Evolutionary conservation across 2,888 invertebrate genomes (phyloP), one percentile per base, ranked within the genome.

Genomic region (Drosophila leonis): DNA sequence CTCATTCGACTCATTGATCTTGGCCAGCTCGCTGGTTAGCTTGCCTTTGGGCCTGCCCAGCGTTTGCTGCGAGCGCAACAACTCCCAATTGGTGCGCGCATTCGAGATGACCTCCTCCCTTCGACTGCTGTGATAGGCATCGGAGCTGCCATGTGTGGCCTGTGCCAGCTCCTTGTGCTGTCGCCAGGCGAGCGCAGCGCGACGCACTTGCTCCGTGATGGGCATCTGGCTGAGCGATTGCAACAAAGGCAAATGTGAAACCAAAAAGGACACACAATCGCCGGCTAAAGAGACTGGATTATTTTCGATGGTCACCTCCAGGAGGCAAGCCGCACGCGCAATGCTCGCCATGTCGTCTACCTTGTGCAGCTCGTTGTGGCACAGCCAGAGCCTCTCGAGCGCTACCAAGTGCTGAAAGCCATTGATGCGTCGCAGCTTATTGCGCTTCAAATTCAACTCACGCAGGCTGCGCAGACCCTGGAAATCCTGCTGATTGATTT

Each of bases 391-490:
- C 3, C 93, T 88, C 96, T 92, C 97, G 95, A 90, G 97, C 92
- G 93, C 96, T 95, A 24, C 95, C 95, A 72, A 96, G 95, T 96
- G 95, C 77, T 96, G 96, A 90, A 98, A 97, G 27, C 98, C 98
- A 71, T 95, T 94, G 75, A 98, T 94, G 76, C 96, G 96, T 80
- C 95, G 95, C 57, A 98, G 94, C 76, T 96, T 95, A 93, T 98
- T 98, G 61, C 98, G 94, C 87, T 98, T 95, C 42, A 98, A 94
- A 93, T 98, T 98, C 57, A 98, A 93, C 91, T 98, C 98, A 76
- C 96, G 96, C 42, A 98, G 93, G 4, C 96, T 95, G 31, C 94
- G 93, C 70, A 98, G 93, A 0, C 98, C 98, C 76, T 95, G 94
- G 65, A 98, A 95, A 91, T 98, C 97, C 67, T 95, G 95, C 71